Percentiles rank a stretch among this genome's conserved stretches.
These are phyloP conservation scores for Azorinus chamasolen DNA, from an alignment of 2,888 invertebrate genomes.

Conservation along the genomic window DNA sequence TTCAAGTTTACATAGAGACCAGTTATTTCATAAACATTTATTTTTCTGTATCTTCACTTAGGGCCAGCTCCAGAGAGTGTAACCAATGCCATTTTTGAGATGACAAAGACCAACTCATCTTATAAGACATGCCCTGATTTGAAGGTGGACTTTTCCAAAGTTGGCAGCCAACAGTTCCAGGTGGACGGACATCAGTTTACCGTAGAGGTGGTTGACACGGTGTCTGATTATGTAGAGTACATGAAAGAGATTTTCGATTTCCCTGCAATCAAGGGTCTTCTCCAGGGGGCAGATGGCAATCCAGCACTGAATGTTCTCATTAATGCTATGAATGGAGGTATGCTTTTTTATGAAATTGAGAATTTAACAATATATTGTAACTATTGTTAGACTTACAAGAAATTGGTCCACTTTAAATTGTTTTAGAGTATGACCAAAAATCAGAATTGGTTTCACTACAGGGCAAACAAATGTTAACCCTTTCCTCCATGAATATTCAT, in stretches of 20 bases:
- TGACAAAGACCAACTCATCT: conserved; percentile 92
- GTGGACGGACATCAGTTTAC: conserved; percentile 87
- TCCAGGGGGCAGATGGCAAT: conserved; percentile 89
- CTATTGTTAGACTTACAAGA: too few relatives aligned
- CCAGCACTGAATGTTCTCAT: conserved; percentile 93
- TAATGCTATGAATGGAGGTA: conserved; percentile 98
- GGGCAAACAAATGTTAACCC: too few relatives aligned
- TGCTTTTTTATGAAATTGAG: conserved; percentile 24
- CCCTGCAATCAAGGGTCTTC: conserved; percentile 90
- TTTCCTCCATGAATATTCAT: too few relatives aligned
- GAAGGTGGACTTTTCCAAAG: conserved; percentile 88
- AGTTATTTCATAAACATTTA: too few relatives aligned
- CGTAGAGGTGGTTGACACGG: conserved; percentile 94
- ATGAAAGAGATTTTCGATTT: conserved; percentile 99
- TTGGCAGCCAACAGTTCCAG: conserved; percentile 90
- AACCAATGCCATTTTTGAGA: conserved; percentile 95
- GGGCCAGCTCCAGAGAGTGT: conserved; percentile 96
- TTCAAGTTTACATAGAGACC: too few relatives aligned
- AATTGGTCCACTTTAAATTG: too few relatives aligned
- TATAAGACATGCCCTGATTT: conserved; percentile 94
- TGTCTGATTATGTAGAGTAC: conserved; percentile 93
- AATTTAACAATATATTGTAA: too few relatives aligned
- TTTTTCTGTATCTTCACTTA: conserved; percentile 66
- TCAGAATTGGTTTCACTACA: too few relatives aligned
- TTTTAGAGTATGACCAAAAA: too few relatives aligned